Base-by-base conservation (phyloP, 30 jellyfish, hydroid and myxozoan species). In the Rhopilema esculentum region DNA sequence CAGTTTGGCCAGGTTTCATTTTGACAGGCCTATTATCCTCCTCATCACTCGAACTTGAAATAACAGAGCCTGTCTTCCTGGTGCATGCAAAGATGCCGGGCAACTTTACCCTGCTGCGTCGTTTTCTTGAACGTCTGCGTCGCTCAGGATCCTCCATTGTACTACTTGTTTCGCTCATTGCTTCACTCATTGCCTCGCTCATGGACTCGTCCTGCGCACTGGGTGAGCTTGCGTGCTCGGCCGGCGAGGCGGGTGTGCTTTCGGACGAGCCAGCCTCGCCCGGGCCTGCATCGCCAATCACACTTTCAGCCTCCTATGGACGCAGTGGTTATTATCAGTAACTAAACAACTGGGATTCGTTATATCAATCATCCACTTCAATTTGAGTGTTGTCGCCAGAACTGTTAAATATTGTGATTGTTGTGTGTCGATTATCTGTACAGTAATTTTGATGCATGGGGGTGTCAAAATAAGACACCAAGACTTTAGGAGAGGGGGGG, bases 41-140 rank as follows among this genome's bases (percentile, higher is more conserved):
- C 68, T 88, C 96, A 0, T 88, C 96, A 30, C 96, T 88, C 8
- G 96, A 88, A 62, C 89, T 84, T 26, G 93, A 84, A 0, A 27
- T 31, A 15, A 77, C 87, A 2, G 86, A 68, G 6, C 89, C 82
- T 22, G 75, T 63, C 77, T 77, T 86, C 31, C 91, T 75, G 17
- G 96, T 88, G 89, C 96, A 88, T 19, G 91, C 79, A 57, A 88
- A 81, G 26, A 88, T 66, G 53, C 89, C 89, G 0, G 96, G 89
- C 25, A 79, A 31, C 61, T 84, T 84, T 87, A 30, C 62, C 29
- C 93, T 84, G 16, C 87, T 84, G 64, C 87, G 75, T 6, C 84
- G 85, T 48, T 53, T 83, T 64, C 53, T 53, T 64, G 87, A 53
- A 0, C 93, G 86, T 23, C 77, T 66, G 8, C 64, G 31, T 20